Conservation (phyloP, 2,113 vertebrate species). For the Hipposideros armiger region DNA sequence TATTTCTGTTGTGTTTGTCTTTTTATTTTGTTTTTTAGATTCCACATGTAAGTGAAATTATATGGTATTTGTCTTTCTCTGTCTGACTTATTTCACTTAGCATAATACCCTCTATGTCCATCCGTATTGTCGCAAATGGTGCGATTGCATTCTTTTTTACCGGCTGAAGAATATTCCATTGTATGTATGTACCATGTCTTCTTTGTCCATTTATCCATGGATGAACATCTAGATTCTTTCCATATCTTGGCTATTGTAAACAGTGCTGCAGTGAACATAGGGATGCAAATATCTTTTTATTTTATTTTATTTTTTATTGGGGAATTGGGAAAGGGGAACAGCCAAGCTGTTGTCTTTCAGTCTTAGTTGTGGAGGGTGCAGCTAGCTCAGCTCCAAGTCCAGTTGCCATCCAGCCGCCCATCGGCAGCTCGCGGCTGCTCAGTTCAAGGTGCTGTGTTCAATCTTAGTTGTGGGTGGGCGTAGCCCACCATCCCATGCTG, state of each 20-base stretch:
- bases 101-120: too few species aligned
- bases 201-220: background rate
- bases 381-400: too few species aligned
- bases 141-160: background rate
- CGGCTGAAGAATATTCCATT: background rate
- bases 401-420: too few species aligned
- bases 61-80: background rate
- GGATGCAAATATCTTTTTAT: too few species aligned
- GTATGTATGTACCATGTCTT: background rate
- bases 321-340: too few species aligned
- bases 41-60: background rate
- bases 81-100: background rate
- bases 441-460: too few species aligned
- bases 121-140: background rate
- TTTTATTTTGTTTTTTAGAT: background rate
- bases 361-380: too few species aligned
- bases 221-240: background rate
- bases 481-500: too few species aligned
- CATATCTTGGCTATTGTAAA: background rate
- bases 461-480: too few species aligned
- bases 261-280: background rate
- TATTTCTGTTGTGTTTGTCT: background rate
- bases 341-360: too few species aligned
- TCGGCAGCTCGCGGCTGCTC: too few species aligned
- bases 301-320: too few species aligned